Percentiles rank a stretch among this genome's conserved stretches.
These are phyloP conservation scores for Gila orcuttii DNA, from an alignment of 2,113 vertebrate genomes.

Conservation along the genomic window DNA sequence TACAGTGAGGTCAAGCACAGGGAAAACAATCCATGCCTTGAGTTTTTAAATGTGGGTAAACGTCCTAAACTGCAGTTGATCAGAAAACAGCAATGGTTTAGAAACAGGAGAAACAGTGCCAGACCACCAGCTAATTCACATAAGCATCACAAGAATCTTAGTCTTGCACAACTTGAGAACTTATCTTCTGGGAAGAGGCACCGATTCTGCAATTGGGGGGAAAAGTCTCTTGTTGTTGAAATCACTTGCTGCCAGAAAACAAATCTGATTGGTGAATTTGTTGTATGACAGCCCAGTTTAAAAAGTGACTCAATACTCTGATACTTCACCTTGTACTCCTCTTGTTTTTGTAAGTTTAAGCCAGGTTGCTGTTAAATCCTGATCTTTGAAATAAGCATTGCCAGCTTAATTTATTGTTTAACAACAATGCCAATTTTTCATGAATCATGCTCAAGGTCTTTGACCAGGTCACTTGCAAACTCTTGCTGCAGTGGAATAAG, in stretches of 20 bases:
- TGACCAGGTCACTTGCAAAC: background rate
- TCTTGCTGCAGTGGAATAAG: background rate
- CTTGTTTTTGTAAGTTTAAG: background rate
- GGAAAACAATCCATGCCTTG: constrained; percentile 30
- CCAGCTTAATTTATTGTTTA: background rate
- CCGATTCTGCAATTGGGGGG: background rate
- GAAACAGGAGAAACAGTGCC: background rate
- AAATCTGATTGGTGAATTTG: background rate
- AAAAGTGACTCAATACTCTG: constrained; percentile 28
- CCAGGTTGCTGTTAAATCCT: background rate
- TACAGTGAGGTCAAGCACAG: constrained; percentile 27
- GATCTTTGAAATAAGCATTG: background rate
- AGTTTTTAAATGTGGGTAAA: constrained; percentile 32
- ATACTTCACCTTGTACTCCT: background rate
- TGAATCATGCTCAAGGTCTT: background rate
- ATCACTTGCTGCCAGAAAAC: constrained; percentile 9
- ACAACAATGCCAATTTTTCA: background rate
- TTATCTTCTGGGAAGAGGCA: constrained; percentile 16
- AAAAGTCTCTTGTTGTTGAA: background rate
- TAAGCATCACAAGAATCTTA: background rate
- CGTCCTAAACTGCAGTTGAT: constrained; percentile 18
- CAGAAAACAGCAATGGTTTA: background rate
- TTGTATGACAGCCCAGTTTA: background rate
- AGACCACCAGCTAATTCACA: constrained; percentile 5
- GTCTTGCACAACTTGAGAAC: background rate